Conservation (phyloP, 1,140 invertebrate species). For the Microplitis demolitor region DNA sequence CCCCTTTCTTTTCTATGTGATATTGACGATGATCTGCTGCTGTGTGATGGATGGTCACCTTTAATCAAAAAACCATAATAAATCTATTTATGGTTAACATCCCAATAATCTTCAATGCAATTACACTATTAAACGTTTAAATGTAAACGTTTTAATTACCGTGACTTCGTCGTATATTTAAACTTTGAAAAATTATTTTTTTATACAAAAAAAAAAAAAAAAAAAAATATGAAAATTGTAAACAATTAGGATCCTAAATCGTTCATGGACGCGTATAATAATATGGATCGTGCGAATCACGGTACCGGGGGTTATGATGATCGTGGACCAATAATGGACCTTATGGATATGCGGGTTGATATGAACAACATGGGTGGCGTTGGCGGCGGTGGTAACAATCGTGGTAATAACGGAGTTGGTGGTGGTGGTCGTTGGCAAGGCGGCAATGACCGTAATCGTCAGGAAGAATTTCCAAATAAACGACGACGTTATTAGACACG, state of each 20-base stretch:
- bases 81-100: slow-evolving; percentile 44
- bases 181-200: not conserved
- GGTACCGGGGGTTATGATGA: slow-evolving; percentile 58
- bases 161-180: not conserved
- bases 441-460: slow-evolving; percentile 54
- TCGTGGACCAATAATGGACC: slow-evolving; percentile 60
- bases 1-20: slow-evolving; percentile 64
- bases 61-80: slow-evolving; percentile 39
- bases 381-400: slow-evolving; percentile 32
- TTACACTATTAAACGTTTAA: slow-evolving; percentile 22
- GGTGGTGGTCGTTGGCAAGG: slow-evolving; percentile 32
- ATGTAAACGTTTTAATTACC: slow-evolving; percentile 16
- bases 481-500: slow-evolving; percentile 56
- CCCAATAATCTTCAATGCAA: slow-evolving; percentile 22
- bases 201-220: not conserved
- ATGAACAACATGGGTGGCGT: slow-evolving; percentile 51
- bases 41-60: slow-evolving; percentile 58
- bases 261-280: slow-evolving; percentile 61
- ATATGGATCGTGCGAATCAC: slow-evolving; percentile 53
- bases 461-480: slow-evolving; percentile 62
- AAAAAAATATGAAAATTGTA: slow-evolving; percentile 18
- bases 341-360: slow-evolving; percentile 62
- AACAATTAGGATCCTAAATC: slow-evolving; percentile 56
- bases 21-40: slow-evolving; percentile 63
- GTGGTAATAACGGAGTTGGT: slow-evolving; percentile 30